phyloP scores from a whole-genome alignment of 2,113 vertebrate genomes.

The Nibea coibor region DNA sequence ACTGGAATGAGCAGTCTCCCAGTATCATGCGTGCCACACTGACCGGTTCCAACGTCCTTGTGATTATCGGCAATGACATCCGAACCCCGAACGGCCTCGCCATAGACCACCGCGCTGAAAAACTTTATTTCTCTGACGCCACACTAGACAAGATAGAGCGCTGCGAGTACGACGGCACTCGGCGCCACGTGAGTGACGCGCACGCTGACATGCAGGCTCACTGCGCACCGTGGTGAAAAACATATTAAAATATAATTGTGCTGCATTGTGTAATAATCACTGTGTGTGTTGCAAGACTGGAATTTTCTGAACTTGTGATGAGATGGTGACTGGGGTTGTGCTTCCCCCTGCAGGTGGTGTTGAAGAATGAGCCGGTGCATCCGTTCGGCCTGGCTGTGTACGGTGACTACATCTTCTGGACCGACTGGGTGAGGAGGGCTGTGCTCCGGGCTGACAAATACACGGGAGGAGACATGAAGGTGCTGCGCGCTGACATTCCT shows the following conservation, averaged over 20 bases:
- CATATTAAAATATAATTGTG: neutral
- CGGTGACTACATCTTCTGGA: slow-evolving; percentile 98
- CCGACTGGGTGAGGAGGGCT: slow-evolving; percentile 96
- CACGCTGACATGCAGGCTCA: neutral
- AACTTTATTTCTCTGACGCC: slow-evolving; percentile 97
- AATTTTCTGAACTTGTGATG: slow-evolving; percentile 7
- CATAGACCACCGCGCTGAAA: slow-evolving; percentile 96
- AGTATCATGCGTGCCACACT: slow-evolving; percentile 98
- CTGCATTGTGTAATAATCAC: neutral
- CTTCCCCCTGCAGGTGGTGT: slow-evolving; percentile 87
- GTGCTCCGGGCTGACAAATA: slow-evolving; percentile 97
- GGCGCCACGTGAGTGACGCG: slow-evolving; percentile 90
- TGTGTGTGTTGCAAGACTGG: neutral
- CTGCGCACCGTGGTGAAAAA: neutral
- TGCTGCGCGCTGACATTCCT: slow-evolving; percentile 95
- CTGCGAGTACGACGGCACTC: slow-evolving; percentile 94
- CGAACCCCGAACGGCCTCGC: slow-evolving; percentile 96
- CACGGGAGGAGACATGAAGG: slow-evolving; percentile 94
- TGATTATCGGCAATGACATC: slow-evolving; percentile 95
- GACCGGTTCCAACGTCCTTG: slow-evolving; percentile 89
- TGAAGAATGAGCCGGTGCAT: slow-evolving; percentile 96
- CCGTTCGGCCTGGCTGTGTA: slow-evolving; percentile 96
- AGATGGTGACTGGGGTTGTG: slow-evolving; percentile 19
- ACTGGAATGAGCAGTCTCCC: slow-evolving; percentile 98
- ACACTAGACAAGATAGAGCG: slow-evolving; percentile 98